Evolutionary conservation across 2,888 invertebrate genomes (phyloP).

Genomic region (Andrena praecox): DNA sequence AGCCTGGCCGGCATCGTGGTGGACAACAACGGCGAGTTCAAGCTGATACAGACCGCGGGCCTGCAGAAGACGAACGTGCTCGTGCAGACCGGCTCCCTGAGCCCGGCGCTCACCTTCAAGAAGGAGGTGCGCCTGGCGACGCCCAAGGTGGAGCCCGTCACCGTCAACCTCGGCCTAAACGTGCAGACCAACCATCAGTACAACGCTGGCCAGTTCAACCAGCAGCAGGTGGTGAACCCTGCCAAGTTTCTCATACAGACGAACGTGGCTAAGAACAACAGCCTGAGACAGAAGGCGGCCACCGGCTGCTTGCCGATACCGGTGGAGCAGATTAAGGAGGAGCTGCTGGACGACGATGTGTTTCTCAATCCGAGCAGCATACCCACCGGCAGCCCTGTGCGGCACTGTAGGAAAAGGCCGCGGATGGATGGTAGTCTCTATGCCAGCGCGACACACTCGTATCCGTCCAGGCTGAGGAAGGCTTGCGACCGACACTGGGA

Average conservation of each 20-base stretch:
- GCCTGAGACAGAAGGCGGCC: conserved; percentile 76
- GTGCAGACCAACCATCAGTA: conserved; percentile 69
- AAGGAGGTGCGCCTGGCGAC: conserved; percentile 80
- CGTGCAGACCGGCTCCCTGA: conserved; percentile 80
- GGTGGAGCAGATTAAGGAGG: conserved; percentile 87
- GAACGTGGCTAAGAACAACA: conserved; percentile 69
- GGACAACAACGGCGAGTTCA: conserved; percentile 88
- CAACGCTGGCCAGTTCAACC: conserved; percentile 78
- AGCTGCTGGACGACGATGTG: conserved; percentile 89
- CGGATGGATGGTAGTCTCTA: conserved; percentile 87
- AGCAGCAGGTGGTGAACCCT: conserved; percentile 81
- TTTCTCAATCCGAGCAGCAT: conserved; percentile 92
- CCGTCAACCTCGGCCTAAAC: conserved; percentile 74
- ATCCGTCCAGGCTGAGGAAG: conserved; percentile 83
- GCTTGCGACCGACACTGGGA: conserved; percentile 84
- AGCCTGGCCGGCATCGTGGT: conserved; percentile 87
- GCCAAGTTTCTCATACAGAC: conserved; percentile 82
- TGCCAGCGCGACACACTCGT: conserved; percentile 84
- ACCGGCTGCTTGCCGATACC: conserved; percentile 77
- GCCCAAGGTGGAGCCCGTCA: conserved; percentile 78
- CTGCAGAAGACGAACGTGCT: conserved; percentile 83
- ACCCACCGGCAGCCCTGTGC: conserved; percentile 87
- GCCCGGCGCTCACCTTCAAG: conserved; percentile 81
- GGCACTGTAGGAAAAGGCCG: conserved; percentile 88
- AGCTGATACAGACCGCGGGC: conserved; percentile 87